Conservation (phyloP, 1,140 invertebrate genomes). For the Halictus rubicundus region DNA sequence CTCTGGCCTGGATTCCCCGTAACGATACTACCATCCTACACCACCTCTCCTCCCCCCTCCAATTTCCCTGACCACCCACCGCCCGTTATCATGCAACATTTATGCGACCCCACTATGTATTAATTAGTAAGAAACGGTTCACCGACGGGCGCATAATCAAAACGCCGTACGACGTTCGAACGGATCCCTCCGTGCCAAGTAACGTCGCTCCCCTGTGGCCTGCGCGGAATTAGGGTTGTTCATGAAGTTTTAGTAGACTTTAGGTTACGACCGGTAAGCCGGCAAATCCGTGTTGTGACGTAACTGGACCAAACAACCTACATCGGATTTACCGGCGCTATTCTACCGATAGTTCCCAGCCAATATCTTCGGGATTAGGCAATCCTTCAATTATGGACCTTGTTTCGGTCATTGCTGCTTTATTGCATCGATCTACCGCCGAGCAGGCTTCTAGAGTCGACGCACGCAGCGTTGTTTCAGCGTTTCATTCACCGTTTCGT, state of each 20-base stretch:
- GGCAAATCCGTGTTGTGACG: not conserved
- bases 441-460: no score
- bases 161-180: not conserved
- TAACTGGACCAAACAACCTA: not conserved
- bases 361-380: not conserved
- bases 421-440: no score
- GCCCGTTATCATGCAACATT: constrained; percentile 24
- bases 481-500: no score
- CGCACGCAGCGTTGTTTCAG: no score
- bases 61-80: no score
- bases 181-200: no score
- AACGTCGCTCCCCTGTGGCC: not conserved
- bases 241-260: not conserved
- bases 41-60: no score
- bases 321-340: not conserved
- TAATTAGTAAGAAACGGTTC: constrained; percentile 34
- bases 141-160: constrained; percentile 4
- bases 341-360: not conserved
- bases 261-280: not conserved
- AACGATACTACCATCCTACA: constrained; percentile 3
- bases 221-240: not conserved
- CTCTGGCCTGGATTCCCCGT: constrained; percentile 12
- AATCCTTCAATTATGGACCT: not conserved
- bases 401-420: not conserved
- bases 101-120: constrained; percentile 4